phyloP scores from a whole-genome alignment of 1,140 invertebrate species.

The Euglossa dilemma region DNA sequence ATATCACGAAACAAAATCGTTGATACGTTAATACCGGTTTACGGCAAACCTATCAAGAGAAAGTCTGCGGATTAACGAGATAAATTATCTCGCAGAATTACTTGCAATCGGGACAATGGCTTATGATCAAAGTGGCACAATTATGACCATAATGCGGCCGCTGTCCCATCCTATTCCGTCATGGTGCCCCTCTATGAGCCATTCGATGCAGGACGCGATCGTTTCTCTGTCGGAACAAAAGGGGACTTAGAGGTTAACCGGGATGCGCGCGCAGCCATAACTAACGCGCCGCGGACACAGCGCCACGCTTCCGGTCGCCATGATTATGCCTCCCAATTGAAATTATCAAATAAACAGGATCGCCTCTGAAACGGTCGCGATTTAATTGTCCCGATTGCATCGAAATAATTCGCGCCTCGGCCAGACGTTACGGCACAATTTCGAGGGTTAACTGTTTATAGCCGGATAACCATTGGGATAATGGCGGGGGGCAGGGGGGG shows the following conservation, averaged over 20 bases:
- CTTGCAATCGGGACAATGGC: not conserved
- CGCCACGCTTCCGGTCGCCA: not conserved
- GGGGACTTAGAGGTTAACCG: slow-evolving; percentile 16
- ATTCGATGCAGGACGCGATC: not conserved
- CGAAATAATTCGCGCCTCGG: too few relatives aligned
- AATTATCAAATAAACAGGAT: not conserved
- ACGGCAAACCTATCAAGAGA: not conserved
- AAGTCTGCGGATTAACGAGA: not conserved
- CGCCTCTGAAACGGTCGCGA: not conserved
- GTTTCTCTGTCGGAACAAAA: slow-evolving; percentile 29
- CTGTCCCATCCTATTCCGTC: not conserved
- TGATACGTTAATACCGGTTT: too few relatives aligned
- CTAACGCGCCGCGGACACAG: slow-evolving; percentile 16
- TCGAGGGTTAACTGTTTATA: too few relatives aligned
- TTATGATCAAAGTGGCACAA: slow-evolving; percentile 2
- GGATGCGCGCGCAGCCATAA: not conserved
- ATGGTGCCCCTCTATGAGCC: too few relatives aligned
- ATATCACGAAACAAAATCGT: not conserved
- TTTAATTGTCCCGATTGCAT: not conserved
- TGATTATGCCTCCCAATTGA: not conserved
- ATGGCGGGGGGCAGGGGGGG: too few relatives aligned
- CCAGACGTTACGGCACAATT: too few relatives aligned
- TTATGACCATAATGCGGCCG: not conserved
- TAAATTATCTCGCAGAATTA: not conserved
- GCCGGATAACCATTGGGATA: too few relatives aligned